Conservation (phyloP, 2,888 invertebrate genomes). For the Cephus sareptanus region DNA sequence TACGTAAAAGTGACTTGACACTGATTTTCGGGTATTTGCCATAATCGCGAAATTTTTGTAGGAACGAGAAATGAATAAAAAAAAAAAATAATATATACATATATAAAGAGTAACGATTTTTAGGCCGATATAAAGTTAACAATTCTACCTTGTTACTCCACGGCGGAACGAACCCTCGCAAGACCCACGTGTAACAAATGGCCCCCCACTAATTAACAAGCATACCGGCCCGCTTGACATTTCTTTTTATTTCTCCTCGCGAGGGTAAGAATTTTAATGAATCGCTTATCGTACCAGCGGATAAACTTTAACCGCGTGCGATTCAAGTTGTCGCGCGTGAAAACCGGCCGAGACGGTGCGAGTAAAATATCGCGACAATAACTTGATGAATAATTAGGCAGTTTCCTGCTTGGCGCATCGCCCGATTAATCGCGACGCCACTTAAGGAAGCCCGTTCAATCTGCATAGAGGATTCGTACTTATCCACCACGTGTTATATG, state of each 20-base stretch:
- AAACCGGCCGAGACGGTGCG: neutral
- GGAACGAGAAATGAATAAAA: too few relatives aligned
- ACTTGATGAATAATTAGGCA: neutral
- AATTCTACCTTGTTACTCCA: neutral
- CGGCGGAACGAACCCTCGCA: neutral
- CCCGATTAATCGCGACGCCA: too few relatives aligned
- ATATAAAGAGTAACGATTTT: too few relatives aligned
- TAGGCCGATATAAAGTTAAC: too few relatives aligned
- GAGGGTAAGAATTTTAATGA: neutral
- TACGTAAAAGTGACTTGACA: neutral
- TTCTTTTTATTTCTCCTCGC: too few relatives aligned
- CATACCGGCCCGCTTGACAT: neutral
- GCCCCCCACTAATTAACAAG: neutral
- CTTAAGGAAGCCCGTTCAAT: too few relatives aligned
- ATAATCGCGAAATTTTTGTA: neutral
- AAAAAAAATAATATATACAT: too few relatives aligned
- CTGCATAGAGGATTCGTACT: too few relatives aligned
- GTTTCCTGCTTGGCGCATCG: too few relatives aligned
- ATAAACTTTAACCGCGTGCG: neutral
- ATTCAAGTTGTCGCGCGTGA: neutral
- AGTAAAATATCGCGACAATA: neutral
- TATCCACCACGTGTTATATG: too few relatives aligned
- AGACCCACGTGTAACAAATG: neutral
- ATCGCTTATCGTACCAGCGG: neutral
- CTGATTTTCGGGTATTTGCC: neutral